These are phyloP conservation scores for roundworm (Caenorhabditis elegans) DNA, from an alignment of 1,140 invertebrate genomes.

Conservation along the genomic window WBcel235 BX284602.5:10621001-10621500, in stretches of 20 bases:
- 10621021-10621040: background rate
- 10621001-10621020: too few species aligned
- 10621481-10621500: too few species aligned
- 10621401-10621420: too few species aligned
- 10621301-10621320: background rate
- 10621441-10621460: too few species aligned
- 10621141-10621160: conserved; percentile 10
- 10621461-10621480: too few species aligned
- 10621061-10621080: conserved; percentile 24
- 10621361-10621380: background rate
- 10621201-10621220: background rate
- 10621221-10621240: background rate
- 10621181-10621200: conserved; percentile 24
- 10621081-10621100: conserved; percentile 11
- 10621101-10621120: background rate
- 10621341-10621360: too few species aligned
- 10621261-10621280: conserved; percentile 12
- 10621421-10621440: too few species aligned
- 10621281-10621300: background rate
- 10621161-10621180: conserved; percentile 33
- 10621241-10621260: background rate
- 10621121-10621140: background rate
- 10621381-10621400: background rate
- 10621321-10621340: background rate
- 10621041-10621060: background rate